Conservation (phyloP, 2,113 vertebrate genomes). For the Scatophagus argus region DNA sequence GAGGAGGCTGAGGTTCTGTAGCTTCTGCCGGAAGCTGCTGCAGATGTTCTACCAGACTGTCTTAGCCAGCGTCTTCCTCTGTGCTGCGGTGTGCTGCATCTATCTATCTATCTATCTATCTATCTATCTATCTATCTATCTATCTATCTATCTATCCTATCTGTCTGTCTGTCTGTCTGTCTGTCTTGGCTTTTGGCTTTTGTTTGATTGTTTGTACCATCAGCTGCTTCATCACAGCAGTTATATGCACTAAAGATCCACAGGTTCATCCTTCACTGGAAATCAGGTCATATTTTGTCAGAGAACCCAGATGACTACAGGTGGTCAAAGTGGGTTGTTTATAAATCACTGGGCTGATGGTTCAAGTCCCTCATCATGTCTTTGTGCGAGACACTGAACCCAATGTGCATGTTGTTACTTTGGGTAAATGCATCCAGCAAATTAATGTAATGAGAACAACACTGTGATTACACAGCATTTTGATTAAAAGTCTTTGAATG, state of each 20-base stretch:
- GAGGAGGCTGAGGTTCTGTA: no score
- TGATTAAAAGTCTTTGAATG: conserved; percentile 23
- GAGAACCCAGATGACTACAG: background rate
- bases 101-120: no score
- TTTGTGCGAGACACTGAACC: background rate
- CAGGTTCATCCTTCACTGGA: background rate
- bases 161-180: background rate
- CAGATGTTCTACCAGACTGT: no score
- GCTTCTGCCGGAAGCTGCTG: no score
- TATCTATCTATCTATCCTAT: background rate
- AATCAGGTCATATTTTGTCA: background rate
- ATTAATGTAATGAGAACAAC: background rate
- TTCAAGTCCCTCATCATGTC: background rate
- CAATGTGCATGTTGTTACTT: background rate
- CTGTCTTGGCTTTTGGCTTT: background rate
- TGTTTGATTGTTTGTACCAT: background rate
- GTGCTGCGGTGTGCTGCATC: no score
- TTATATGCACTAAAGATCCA: background rate
- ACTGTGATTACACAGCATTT: background rate
- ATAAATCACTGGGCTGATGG: background rate
- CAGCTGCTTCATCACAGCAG: background rate
- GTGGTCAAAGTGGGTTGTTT: background rate
- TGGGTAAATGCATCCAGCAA: background rate
- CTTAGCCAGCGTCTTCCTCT: no score
- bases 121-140: background rate